phyloP scores from a whole-genome alignment of 2,113 vertebrate genomes.

The Corythoichthys intestinalis region DNA sequence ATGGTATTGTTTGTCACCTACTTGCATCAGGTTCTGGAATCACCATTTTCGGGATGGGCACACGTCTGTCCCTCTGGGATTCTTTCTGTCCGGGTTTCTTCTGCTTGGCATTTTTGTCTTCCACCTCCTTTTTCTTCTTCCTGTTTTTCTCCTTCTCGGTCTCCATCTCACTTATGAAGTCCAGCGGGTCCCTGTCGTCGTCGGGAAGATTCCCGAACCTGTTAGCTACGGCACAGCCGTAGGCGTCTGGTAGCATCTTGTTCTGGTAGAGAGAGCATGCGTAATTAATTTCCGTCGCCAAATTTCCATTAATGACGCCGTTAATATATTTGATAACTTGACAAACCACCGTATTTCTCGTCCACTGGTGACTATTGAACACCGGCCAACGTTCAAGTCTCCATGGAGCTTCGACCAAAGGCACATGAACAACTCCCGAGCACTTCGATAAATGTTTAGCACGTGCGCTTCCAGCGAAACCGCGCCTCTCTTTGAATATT shows the following conservation, averaged over 20 bases:
- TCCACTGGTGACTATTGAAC: background rate
- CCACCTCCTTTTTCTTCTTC: conserved; percentile 69
- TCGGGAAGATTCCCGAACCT: conserved; percentile 85
- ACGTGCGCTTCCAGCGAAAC: conserved; percentile 25
- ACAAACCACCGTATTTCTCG: conserved; percentile 7
- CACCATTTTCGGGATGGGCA: background rate
- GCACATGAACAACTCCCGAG: accelerated
- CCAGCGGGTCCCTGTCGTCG: conserved; percentile 86
- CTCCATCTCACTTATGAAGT: conserved; percentile 74
- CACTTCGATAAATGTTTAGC: conserved; percentile 48
- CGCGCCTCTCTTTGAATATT: conserved; percentile 45
- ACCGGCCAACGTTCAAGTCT: background rate
- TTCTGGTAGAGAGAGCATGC: background rate
- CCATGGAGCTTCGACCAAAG: background rate
- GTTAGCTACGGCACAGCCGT: conserved; percentile 82
- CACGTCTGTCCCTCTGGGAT: conserved; percentile 71
- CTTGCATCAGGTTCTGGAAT: conserved; percentile 24
- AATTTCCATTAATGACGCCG: background rate
- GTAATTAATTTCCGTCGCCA: background rate
- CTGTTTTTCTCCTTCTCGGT: conserved; percentile 50
- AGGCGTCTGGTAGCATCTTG: conserved; percentile 64
- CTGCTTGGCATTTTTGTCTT: conserved; percentile 51
- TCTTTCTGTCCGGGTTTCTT: conserved; percentile 70
- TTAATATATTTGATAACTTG: background rate
- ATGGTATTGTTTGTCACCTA: background rate